phyloP scores from a whole-genome alignment of 2,113 vertebrate genomes.

The Hippolais icterina region DNA sequence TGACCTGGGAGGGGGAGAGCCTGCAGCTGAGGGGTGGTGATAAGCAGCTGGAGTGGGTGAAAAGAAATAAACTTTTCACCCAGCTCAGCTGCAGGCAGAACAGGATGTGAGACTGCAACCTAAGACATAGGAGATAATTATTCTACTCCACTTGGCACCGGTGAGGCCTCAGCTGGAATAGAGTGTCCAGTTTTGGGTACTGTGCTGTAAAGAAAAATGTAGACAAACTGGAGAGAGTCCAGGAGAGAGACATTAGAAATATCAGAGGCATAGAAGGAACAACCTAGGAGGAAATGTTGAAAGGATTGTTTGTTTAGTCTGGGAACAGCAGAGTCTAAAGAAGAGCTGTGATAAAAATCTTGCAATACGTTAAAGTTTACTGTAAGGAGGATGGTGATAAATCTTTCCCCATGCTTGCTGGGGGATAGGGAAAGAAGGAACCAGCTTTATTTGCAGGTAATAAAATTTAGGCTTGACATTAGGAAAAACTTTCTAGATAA shows the following conservation, averaged over 20 bases:
- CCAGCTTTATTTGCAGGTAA: neutral
- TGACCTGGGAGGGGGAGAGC: constrained; percentile 46
- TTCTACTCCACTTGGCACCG: constrained; percentile 58
- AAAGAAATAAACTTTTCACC: constrained; percentile 69
- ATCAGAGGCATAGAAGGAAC: constrained; percentile 19
- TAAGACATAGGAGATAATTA: constrained; percentile 69
- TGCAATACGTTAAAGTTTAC: constrained; percentile 27
- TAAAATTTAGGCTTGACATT: constrained; percentile 5
- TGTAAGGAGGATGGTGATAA: constrained; percentile 21
- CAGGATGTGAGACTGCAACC: constrained; percentile 63
- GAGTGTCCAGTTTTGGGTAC: constrained; percentile 55
- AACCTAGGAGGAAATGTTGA: constrained; percentile 49
- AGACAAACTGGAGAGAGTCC: constrained; percentile 44
- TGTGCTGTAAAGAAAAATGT: constrained; percentile 45
- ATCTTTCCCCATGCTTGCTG: neutral
- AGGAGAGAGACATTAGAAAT: constrained; percentile 25
- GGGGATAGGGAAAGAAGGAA: neutral
- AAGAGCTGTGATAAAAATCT: constrained; percentile 44
- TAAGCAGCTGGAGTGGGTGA: constrained; percentile 66
- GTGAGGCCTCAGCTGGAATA: constrained; percentile 62
- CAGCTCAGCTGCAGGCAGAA: constrained; percentile 67
- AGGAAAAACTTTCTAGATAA: neutral
- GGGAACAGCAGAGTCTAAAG: constrained; percentile 25
- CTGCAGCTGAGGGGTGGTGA: constrained; percentile 52
- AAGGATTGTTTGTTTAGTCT: constrained; percentile 64